Percentiles rank a stretch among this genome's conserved stretches.
Conservation (phyloP, 1,140 invertebrate species). For the Zaprionus camerounensis region DNA sequence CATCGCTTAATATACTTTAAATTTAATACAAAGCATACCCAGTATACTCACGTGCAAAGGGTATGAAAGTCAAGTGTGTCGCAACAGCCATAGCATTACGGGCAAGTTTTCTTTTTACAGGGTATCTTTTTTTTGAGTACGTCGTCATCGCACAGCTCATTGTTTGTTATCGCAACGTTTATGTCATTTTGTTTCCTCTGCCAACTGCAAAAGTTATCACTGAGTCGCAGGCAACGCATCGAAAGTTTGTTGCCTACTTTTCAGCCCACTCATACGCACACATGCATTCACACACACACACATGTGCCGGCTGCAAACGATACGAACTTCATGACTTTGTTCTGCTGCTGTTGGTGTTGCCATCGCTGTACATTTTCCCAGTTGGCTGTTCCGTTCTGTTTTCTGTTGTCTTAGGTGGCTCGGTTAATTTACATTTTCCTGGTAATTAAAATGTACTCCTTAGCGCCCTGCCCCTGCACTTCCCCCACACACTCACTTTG, state of each 20-base stretch:
- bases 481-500: not conserved
- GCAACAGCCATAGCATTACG: not conserved
- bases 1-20: slow-evolving; percentile 71
- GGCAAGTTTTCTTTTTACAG: not conserved
- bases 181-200: slow-evolving; percentile 41
- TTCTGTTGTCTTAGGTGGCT: slow-evolving; percentile 70
- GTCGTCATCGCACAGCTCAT: not conserved
- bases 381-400: slow-evolving; percentile 36
- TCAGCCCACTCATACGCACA: slow-evolving; percentile 39
- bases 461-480: slow-evolving; percentile 1
- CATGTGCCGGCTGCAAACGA: slow-evolving; percentile 6
- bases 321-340: slow-evolving; percentile 58
- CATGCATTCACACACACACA: not conserved
- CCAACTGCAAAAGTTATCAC: slow-evolving; percentile 64
- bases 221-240: slow-evolving; percentile 54
- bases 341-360: slow-evolving; percentile 34
- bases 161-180: slow-evolving; percentile 37
- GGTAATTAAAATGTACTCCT: slow-evolving; percentile 75
- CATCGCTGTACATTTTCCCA: slow-evolving; percentile 42
- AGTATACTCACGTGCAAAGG: not conserved
- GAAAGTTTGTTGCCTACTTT: slow-evolving; percentile 50
- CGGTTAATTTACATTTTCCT: slow-evolving; percentile 80
- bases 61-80: not conserved
- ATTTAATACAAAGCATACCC: slow-evolving; percentile 59
- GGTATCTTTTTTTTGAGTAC: not conserved